Percentiles rank a stretch among this genome's conserved stretches.
Conservation (phyloP, 2,113 vertebrate genomes). For the Piprites chloris region DNA sequence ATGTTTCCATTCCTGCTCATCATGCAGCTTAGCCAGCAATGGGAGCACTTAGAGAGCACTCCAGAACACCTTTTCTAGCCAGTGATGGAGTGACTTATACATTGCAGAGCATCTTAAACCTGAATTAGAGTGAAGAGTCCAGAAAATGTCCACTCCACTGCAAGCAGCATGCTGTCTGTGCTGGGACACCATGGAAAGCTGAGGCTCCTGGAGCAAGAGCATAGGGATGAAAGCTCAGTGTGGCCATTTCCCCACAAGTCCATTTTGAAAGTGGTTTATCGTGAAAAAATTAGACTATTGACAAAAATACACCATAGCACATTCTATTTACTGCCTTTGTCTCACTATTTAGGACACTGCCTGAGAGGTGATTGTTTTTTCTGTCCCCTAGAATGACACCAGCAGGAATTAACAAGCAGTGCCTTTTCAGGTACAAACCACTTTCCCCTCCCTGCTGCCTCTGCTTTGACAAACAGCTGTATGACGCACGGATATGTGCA, state of each 20-base stretch:
- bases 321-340: background rate
- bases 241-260: background rate
- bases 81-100: background rate
- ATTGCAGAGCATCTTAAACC: background rate
- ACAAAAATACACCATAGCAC: background rate
- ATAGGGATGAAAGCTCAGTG: rapidly evolving
- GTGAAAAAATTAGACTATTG: background rate
- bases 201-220: rapidly evolving
- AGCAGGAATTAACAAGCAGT: background rate
- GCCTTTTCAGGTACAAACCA: background rate
- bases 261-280: background rate
- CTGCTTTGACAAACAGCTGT: background rate
- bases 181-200: background rate
- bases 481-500: rapidly evolving
- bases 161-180: background rate
- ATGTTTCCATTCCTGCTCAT: background rate
- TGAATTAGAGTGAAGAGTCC: background rate
- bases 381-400: background rate
- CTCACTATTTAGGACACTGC: background rate
- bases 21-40: background rate
- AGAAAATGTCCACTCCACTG: rapidly evolving
- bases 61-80: background rate
- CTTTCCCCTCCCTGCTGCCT: background rate
- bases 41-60: background rate
- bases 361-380: background rate